A percentile compares a stretch with the other conserved stretches of the same genome.
Conservation (phyloP, 2,113 vertebrate genomes). For the Phrynocephalus versicolor region DNA sequence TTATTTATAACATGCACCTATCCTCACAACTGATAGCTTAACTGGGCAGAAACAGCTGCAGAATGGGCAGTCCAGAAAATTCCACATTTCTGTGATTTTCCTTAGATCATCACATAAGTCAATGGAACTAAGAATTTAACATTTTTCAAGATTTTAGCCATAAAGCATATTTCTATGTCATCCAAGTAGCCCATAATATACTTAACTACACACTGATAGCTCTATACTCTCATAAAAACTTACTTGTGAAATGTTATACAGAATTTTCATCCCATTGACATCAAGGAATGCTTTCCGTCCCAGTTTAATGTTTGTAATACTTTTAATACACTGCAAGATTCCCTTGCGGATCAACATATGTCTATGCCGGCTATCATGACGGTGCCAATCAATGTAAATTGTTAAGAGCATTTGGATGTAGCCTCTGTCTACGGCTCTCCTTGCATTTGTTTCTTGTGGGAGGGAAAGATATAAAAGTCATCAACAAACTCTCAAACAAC, state of each 20-base stretch:
- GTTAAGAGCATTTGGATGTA: slow-evolving; percentile 86
- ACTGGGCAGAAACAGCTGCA: no score
- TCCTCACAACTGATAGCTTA: no score
- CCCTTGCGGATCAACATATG: slow-evolving; percentile 94
- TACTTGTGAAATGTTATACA: slow-evolving; percentile 94
- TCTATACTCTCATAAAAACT: slow-evolving; percentile 52
- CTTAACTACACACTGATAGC: slow-evolving; percentile 10
- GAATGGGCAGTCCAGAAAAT: no score
- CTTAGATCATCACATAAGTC: no score
- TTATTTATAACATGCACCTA: no score
- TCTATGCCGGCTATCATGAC: slow-evolving; percentile 90
- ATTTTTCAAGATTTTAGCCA: neutral
- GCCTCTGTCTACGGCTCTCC: slow-evolving; percentile 88
- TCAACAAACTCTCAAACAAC: neutral
- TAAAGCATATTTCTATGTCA: neutral
- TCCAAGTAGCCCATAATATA: neutral
- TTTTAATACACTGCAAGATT: slow-evolving; percentile 92
- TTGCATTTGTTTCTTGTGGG: slow-evolving; percentile 90
- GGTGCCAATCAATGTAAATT: slow-evolving; percentile 95
- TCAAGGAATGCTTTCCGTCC: slow-evolving; percentile 94
- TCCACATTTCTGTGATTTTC: no score
- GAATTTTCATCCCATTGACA: slow-evolving; percentile 92
- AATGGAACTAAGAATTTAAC: no score
- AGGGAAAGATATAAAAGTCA: slow-evolving; percentile 41
- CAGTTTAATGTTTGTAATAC: slow-evolving; percentile 91